Evolutionary conservation across 2,888 invertebrate species (phyloP).

Genomic region (Hypselothyrea guttata): DNA sequence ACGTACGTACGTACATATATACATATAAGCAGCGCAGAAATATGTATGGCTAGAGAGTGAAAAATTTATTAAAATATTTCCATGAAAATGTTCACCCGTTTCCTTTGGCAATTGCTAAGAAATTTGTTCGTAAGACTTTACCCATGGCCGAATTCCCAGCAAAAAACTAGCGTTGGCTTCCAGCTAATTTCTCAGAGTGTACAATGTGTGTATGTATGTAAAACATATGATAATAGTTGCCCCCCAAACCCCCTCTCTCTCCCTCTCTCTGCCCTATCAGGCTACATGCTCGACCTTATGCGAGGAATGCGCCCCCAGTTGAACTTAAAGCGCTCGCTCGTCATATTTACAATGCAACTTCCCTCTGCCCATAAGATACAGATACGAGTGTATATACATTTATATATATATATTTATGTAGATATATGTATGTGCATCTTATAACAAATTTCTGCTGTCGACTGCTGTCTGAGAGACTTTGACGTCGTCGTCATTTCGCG

Average conservation of each 20-base stretch:
- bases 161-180: conserved; percentile 36
- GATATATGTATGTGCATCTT: conserved; percentile 22
- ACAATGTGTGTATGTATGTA: conserved; percentile 8
- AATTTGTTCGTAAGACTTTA: conserved; percentile 43
- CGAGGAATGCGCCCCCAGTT: conserved; percentile 71
- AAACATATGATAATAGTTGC: conserved; percentile 15
- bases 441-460: conserved; percentile 66
- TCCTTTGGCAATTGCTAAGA: conserved; percentile 34
- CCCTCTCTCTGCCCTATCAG: too few relatives aligned
- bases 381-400: conserved; percentile 18
- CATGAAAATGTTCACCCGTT: conserved; percentile 38
- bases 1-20: too few relatives aligned
- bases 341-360: conserved; percentile 59
- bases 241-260: too few relatives aligned
- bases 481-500: conserved; percentile 61
- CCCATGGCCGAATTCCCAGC: conserved; percentile 52
- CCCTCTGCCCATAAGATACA: conserved; percentile 65
- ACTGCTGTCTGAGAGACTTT: conserved; percentile 66
- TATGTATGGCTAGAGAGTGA: background rate
- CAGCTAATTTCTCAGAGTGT: conserved; percentile 35
- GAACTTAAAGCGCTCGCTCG: conserved; percentile 56
- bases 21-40: too few relatives aligned
- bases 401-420: background rate
- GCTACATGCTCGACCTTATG: conserved; percentile 64
- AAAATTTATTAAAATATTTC: conserved; percentile 25